phyloP scores from a whole-genome alignment of 2,113 vertebrate species.

The Tricholaema leucomelas region DNA sequence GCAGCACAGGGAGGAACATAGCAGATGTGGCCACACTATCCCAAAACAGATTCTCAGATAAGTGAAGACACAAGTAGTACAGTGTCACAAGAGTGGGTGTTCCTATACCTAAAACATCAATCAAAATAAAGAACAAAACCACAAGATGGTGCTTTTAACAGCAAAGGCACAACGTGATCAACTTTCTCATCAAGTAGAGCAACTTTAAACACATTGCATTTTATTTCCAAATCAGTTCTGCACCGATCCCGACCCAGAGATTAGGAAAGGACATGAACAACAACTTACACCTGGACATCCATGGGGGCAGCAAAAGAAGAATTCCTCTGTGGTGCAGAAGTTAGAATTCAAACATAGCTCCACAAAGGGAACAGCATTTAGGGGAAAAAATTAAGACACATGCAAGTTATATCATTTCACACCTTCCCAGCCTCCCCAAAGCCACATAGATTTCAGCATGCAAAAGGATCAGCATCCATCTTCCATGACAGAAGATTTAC shows the following conservation, averaged over 20 bases:
- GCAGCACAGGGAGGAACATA: neutral
- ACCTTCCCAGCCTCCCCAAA: neutral
- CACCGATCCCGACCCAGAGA: neutral
- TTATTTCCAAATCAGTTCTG: neutral
- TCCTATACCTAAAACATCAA: neutral
- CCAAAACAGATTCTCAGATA: constrained; percentile 17
- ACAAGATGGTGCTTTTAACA: neutral
- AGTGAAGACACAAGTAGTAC: neutral
- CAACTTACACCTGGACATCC: neutral
- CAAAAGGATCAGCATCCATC: neutral
- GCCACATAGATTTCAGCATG: neutral
- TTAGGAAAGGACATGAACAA: neutral
- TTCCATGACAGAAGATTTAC: neutral
- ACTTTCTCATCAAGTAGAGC: neutral
- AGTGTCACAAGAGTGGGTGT: neutral
- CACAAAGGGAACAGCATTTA: neutral
- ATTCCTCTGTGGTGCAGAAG: neutral
- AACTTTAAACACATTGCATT: neutral
- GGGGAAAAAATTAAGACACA: neutral
- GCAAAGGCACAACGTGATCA: neutral
- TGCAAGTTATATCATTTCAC: neutral
- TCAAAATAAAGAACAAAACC: neutral
- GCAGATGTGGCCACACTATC: neutral
- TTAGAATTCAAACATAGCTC: neutral
- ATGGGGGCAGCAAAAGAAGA: neutral